Evolutionary conservation across 2,888 invertebrate species (phyloP).

Genomic region (Morinoia aosen): DNA sequence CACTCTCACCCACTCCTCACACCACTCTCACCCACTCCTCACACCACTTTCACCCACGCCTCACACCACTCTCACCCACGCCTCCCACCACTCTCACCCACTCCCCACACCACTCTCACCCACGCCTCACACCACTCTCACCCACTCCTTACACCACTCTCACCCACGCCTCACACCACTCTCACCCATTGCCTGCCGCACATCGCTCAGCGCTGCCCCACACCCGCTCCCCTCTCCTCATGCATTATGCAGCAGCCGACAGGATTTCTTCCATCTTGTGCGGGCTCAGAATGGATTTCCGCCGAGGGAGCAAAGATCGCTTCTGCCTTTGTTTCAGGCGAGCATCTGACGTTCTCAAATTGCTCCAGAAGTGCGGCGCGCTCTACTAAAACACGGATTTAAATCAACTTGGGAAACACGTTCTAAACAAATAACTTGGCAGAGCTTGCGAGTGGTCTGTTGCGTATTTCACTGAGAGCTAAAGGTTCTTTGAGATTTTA

Average conservation of each 20-base stretch:
- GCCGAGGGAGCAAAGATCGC: constrained; percentile 37
- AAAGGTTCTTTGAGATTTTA: background rate
- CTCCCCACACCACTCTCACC: no score
- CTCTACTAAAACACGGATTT: constrained; percentile 21
- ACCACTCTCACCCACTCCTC: background rate
- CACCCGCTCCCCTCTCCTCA: background rate
- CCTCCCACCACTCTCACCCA: no score
- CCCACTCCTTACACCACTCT: no score
- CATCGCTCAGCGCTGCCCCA: background rate
- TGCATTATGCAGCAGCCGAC: constrained; percentile 12
- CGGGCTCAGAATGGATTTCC: constrained; percentile 34
- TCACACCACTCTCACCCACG: no score
- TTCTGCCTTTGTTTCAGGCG: constrained; percentile 6
- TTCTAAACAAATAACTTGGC: constrained; percentile 17
- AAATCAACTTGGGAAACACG: constrained; percentile 17
- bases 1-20: no score
- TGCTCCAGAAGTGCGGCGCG: constrained; percentile 9
- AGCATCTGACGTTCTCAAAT: constrained; percentile 32
- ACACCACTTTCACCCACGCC: no score
- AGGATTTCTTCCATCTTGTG: constrained; percentile 50
- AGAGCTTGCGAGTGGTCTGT: background rate
- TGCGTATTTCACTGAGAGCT: background rate
- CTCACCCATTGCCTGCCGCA: background rate
- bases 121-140: no score
- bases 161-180: background rate